phyloP scores from a whole-genome alignment of 1,140 invertebrate genomes.

The Apis dorsata region DNA sequence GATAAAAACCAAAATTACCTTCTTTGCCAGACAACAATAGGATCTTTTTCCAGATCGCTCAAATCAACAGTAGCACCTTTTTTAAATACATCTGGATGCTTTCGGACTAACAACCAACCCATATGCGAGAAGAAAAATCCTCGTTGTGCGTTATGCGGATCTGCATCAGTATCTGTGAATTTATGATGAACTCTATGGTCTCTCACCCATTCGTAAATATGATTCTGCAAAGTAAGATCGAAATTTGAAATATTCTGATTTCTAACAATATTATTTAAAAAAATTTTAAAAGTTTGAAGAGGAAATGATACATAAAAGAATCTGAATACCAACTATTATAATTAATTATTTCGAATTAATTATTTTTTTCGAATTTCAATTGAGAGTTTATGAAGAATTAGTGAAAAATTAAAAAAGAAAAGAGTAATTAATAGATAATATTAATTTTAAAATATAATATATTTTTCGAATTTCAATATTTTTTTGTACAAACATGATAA shows the following conservation, averaged over 20 bases:
- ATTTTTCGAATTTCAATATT: background rate
- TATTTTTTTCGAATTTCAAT: too few species aligned
- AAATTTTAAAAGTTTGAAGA: background rate
- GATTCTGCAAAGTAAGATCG: constrained; percentile 78
- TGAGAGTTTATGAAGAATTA: too few species aligned
- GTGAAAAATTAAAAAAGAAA: too few species aligned
- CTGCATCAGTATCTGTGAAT: constrained; percentile 94
- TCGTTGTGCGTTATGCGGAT: constrained; percentile 92
- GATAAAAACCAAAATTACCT: constrained; percentile 72
- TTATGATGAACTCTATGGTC: constrained; percentile 96
- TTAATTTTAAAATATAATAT: too few species aligned
- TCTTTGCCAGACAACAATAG: constrained; percentile 84
- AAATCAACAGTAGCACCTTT: constrained; percentile 91
- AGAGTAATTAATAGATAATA: too few species aligned
- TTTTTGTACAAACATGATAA: too few species aligned
- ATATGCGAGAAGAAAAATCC: constrained; percentile 97
- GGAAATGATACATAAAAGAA: background rate
- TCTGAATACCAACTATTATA: background rate
- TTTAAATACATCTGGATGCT: constrained; percentile 90
- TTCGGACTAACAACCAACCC: constrained; percentile 93
- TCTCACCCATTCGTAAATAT: constrained; percentile 88
- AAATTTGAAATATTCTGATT: background rate
- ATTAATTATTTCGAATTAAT: too few species aligned
- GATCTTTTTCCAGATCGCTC: constrained; percentile 88
- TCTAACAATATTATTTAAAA: background rate